These are phyloP conservation scores for Oxygymnocypris stewartii DNA, from an alignment of 2,113 vertebrate species.

Conservation along the genomic window DNA sequence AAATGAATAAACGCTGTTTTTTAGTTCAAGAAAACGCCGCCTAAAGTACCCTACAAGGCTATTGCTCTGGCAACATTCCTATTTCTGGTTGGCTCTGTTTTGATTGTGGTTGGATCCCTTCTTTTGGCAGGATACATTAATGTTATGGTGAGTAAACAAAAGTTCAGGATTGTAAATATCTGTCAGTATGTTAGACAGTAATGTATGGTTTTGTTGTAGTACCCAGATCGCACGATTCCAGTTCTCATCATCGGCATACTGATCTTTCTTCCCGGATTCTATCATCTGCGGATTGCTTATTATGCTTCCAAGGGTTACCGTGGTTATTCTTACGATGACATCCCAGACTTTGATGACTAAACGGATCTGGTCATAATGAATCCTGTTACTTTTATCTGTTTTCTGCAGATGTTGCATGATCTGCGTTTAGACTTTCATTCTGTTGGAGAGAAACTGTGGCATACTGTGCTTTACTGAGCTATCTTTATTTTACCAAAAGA, in stretches of 20 bases:
- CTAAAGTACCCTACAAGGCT: conserved; percentile 94
- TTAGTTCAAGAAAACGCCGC: conserved; percentile 93
- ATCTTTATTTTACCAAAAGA: conserved; percentile 32
- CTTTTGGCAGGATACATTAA: conserved; percentile 87
- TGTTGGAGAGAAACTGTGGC: not conserved
- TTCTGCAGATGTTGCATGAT: conserved; percentile 30
- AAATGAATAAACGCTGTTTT: not conserved
- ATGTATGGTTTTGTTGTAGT: conserved; percentile 66
- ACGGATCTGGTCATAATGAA: not conserved
- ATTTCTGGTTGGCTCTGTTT: conserved; percentile 88
- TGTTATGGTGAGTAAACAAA: conserved; percentile 80
- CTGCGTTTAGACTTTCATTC: conserved; percentile 15
- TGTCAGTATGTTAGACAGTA: not conserved
- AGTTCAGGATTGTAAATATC: not conserved
- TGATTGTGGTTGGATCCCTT: conserved; percentile 89
- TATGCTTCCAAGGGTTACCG: conserved; percentile 92
- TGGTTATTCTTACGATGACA: conserved; percentile 95
- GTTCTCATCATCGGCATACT: conserved; percentile 92
- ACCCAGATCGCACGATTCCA: conserved; percentile 86
- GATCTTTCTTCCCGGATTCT: conserved; percentile 94
- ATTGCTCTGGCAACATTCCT: conserved; percentile 88
- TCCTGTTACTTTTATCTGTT: not conserved
- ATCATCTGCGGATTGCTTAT: conserved; percentile 94
- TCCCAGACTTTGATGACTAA: conserved; percentile 95
- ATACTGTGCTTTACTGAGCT: not conserved